Evolutionary conservation across 2,888 invertebrate genomes (phyloP).

Genomic region (Ornithoptera alexandrae): DNA sequence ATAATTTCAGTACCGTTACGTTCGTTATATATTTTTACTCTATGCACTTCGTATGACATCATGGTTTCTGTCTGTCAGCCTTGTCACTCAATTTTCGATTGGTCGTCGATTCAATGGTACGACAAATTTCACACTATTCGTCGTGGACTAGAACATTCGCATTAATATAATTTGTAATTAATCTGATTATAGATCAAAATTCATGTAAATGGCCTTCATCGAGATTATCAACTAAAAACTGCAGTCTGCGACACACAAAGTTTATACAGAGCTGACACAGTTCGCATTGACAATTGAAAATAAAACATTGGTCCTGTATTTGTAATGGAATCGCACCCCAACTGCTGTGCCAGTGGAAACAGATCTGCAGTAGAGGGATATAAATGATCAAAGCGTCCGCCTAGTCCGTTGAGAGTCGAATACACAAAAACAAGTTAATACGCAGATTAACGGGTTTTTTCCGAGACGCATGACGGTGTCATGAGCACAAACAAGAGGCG

Average conservation of each 20-base stretch:
- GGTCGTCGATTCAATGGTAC: slow-evolving; percentile 50
- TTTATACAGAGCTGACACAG: slow-evolving; percentile 23
- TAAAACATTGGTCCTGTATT: slow-evolving; percentile 56
- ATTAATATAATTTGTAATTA: slow-evolving; percentile 41
- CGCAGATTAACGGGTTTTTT: slow-evolving; percentile 30
- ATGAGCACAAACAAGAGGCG: slow-evolving; percentile 80
- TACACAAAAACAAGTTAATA: slow-evolving; percentile 32
- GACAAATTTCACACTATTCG: slow-evolving; percentile 53
- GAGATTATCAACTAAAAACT: slow-evolving; percentile 12
- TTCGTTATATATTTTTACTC: neutral
- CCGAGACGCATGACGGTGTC: slow-evolving; percentile 70
- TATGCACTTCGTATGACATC: slow-evolving; percentile 36
- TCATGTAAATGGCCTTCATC: slow-evolving; percentile 9
- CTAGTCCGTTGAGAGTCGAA: slow-evolving; percentile 33
- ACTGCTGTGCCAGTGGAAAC: slow-evolving; percentile 61
- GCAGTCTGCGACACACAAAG: neutral
- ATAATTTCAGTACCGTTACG: neutral
- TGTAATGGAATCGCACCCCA: slow-evolving; percentile 73
- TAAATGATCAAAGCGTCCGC: slow-evolving; percentile 58
- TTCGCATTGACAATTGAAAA: slow-evolving; percentile 37
- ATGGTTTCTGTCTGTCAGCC: slow-evolving; percentile 37
- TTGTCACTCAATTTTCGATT: slow-evolving; percentile 47
- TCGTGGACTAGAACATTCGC: slow-evolving; percentile 57
- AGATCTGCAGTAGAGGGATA: slow-evolving; percentile 68
- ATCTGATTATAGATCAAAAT: slow-evolving; percentile 10